Percentiles rank a stretch among this genome's conserved stretches.
Evolutionary conservation across 1,140 invertebrate species (phyloP).

Genomic region (Bombus polaris): DNA sequence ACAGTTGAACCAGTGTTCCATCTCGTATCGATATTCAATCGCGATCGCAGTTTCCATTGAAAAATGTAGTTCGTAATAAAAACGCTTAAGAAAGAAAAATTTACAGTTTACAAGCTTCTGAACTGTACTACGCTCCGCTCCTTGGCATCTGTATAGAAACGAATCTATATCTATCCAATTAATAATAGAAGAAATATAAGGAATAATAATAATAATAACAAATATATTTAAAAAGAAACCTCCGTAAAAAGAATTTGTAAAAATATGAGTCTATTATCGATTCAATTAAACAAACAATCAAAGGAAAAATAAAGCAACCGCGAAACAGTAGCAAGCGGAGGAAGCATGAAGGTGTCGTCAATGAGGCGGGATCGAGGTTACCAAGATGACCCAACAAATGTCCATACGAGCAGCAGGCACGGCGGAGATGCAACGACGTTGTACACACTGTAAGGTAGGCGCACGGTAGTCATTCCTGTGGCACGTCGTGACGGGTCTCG

Average conservation of each 20-base stretch:
- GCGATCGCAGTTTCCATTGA: not conserved
- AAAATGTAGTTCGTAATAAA: not conserved
- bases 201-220: too few species aligned
- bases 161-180: too few species aligned
- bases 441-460: conserved; percentile 30
- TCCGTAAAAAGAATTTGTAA: too few species aligned
- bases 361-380: conserved; percentile 25
- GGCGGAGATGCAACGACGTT: conserved; percentile 13
- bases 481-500: conserved; percentile 57
- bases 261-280: too few species aligned
- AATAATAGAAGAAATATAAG: too few species aligned
- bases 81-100: too few species aligned
- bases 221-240: too few species aligned
- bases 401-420: conserved; percentile 12
- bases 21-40: not conserved
- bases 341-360: not conserved
- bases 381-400: conserved; percentile 52
- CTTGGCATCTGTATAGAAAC: too few species aligned
- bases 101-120: too few species aligned
- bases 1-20: not conserved
- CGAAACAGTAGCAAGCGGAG: too few species aligned
- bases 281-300: too few species aligned
- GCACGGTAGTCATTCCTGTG: conserved; percentile 45
- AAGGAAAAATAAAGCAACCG: not conserved
- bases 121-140: too few species aligned